Evolutionary conservation across 2,113 vertebrate species (phyloP).

Genomic region (Sceloporus undulatus): DNA sequence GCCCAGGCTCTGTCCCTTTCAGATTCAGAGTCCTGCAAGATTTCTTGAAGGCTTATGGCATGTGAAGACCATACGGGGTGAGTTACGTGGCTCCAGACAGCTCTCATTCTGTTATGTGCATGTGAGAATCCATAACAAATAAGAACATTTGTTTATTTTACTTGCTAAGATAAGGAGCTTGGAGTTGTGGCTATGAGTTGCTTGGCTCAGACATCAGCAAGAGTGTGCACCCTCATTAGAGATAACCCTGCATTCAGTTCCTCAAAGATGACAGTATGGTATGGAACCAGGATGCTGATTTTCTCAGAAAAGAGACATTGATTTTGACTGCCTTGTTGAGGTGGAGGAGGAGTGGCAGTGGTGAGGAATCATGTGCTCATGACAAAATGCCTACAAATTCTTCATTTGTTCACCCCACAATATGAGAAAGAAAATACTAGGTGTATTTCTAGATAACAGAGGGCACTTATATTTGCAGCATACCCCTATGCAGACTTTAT

Average conservation of each 20-base stretch:
- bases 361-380: neutral
- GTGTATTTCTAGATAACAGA: neutral
- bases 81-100: constrained; percentile 27
- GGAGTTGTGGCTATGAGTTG: constrained; percentile 57
- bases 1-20: neutral
- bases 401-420: neutral
- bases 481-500: neutral
- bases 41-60: neutral
- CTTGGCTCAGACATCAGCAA: constrained; percentile 48
- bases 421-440: neutral
- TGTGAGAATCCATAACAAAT: constrained; percentile 31
- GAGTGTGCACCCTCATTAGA: constrained; percentile 20
- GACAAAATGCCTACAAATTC: constrained; percentile 24
- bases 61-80: neutral
- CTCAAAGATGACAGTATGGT: constrained; percentile 22
- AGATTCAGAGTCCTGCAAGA: neutral
- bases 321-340: constrained; percentile 5
- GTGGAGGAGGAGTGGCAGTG: neutral
- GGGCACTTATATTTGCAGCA: neutral
- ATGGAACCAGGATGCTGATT: constrained; percentile 15
- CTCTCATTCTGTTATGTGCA: neutral
- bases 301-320: constrained; percentile 24
- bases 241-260: constrained; percentile 19
- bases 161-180: constrained; percentile 51
- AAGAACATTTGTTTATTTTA: constrained; percentile 41